phyloP scores from a whole-genome alignment of 2,797 vertebrate species.

The Dipus sagitta region DNA sequence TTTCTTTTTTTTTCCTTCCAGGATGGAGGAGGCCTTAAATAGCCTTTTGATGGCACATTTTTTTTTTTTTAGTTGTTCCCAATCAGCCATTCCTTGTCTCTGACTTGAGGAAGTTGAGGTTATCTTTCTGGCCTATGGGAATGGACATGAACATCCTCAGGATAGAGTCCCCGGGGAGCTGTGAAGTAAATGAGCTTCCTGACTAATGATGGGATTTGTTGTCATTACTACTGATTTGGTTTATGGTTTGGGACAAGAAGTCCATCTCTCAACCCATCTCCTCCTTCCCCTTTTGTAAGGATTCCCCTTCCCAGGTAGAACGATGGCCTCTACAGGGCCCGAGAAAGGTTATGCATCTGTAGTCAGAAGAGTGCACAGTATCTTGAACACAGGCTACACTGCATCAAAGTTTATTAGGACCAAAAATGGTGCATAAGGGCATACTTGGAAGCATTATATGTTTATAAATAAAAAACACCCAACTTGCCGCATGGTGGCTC shows the following conservation, averaged over 20 bases:
- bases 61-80: background rate
- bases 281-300: background rate
- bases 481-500: too few relatives aligned
- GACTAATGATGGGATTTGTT: conserved; percentile 27
- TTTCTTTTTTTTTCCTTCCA: too few relatives aligned
- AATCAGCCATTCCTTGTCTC: conserved; percentile 6
- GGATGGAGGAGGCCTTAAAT: background rate
- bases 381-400: background rate
- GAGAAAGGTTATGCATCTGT: background rate
- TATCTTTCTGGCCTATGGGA: background rate
- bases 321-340: background rate
- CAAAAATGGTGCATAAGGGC: background rate
- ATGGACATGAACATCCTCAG: conserved; percentile 19
- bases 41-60: conserved; percentile 34
- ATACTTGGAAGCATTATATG: background rate
- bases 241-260: background rate
- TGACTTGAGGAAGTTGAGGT: conserved; percentile 44
- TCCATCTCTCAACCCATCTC: background rate
- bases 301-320: background rate
- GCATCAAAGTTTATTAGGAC: background rate
- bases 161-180: conserved; percentile 15
- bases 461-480: background rate
- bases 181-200: conserved; percentile 45
- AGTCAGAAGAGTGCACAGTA: background rate
- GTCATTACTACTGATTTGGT: conserved; percentile 19